These are phyloP conservation scores for Eclectus roratus DNA, from an alignment of 2,113 vertebrate species.

Conservation along the genomic window DNA sequence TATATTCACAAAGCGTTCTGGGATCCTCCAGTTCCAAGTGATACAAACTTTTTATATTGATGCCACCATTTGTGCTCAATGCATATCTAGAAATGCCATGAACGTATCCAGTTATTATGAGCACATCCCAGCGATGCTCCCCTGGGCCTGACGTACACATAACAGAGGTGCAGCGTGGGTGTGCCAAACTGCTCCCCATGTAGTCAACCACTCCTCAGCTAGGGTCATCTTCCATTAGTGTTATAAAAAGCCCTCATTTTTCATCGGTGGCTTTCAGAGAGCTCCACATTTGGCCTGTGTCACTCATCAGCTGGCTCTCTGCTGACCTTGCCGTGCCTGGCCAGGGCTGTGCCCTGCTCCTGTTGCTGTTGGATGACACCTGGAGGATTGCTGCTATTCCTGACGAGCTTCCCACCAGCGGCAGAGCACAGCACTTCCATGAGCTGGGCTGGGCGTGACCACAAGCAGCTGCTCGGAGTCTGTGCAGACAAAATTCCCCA, in stretches of 20 bases:
- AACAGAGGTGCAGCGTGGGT: background rate
- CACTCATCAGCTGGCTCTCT: background rate
- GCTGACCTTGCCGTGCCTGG: background rate
- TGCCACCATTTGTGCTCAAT: background rate
- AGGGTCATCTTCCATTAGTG: background rate
- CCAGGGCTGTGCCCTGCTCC: background rate
- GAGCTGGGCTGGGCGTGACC: background rate
- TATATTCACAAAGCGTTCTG: background rate
- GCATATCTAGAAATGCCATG: background rate
- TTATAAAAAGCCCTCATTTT: background rate
- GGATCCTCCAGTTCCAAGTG: background rate
- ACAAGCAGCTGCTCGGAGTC: background rate
- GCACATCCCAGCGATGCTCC: background rate
- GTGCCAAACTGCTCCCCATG: background rate
- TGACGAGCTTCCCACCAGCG: background rate
- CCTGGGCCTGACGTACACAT: background rate
- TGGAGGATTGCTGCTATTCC: background rate
- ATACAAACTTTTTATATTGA: background rate
- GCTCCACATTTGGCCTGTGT: background rate
- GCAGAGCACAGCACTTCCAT: background rate
- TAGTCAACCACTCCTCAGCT: background rate
- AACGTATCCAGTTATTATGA: background rate
- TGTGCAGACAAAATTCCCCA: background rate
- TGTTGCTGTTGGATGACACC: background rate
- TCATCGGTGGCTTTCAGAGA: rapidly evolving